These are phyloP conservation scores for Diacarnus erythraeanus DNA, from an alignment of 37 sponge, comb jelly and placozoan species.

Conservation along the genomic window DNA sequence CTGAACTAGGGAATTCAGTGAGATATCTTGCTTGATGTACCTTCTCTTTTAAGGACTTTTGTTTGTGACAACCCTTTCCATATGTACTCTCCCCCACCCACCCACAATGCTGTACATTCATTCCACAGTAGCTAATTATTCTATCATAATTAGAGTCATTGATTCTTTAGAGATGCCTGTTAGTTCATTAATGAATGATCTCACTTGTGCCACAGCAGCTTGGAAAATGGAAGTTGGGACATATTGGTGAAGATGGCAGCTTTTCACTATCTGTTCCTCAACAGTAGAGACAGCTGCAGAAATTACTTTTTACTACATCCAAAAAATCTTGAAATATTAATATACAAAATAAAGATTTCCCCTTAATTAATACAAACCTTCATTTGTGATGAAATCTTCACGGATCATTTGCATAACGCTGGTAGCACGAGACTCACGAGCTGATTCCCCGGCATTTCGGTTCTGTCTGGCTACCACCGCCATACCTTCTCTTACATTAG, in stretches of 20 bases:
- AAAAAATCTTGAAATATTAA: too few species aligned
- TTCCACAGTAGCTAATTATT: too few species aligned
- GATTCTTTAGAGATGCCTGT: too few species aligned
- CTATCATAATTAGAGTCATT: too few species aligned
- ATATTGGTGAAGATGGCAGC: conserved; percentile 32
- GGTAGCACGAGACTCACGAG: conserved; percentile 70
- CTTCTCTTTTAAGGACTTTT: too few species aligned
- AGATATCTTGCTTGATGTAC: too few species aligned
- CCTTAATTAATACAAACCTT: conserved; percentile 25
- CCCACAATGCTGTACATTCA: too few species aligned
- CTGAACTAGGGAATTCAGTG: too few species aligned
- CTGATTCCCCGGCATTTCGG: conserved; percentile 21
- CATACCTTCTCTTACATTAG: conserved; percentile 21
- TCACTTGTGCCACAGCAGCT: conserved; percentile 46
- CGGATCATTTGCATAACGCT: conserved; percentile 50
- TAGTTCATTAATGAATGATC: background rate
- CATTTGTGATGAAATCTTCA: conserved; percentile 23
- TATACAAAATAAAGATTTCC: too few species aligned
- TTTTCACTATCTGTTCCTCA: conserved; percentile 44
- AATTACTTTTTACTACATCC: background rate
- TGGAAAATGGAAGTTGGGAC: conserved; percentile 34
- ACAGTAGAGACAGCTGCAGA: conserved; percentile 5
- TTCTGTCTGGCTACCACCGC: conserved; percentile 8
- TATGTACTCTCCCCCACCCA: too few species aligned
- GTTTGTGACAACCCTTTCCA: too few species aligned